Evolutionary conservation across 37 sponge, comb jelly and placozoan genomes (phyloP), one percentile per base, ranked within the genome.

Genomic region (Diacarnus erythraeanus): DNA sequence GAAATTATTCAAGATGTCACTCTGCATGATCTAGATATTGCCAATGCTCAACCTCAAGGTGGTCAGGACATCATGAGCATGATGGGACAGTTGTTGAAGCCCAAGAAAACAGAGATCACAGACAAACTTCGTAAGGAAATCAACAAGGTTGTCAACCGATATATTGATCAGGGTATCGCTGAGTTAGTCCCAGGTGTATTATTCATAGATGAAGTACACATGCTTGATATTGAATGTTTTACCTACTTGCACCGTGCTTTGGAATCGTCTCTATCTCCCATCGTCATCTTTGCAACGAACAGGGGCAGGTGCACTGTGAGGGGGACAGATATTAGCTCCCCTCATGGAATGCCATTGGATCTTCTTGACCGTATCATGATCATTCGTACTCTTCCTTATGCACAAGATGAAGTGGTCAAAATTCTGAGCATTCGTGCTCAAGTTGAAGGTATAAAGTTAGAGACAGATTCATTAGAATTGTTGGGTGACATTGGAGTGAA

Each of bases 181-280:
- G 99, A 98, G 77, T 90, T 98, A 6, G 97, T 98, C 30, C 99
- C 99, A 26, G 99, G 99, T 0, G 99, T 98, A 8, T 85, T 98
- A 12, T 94, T 98, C 68, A 91, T 98, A 0, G 99, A 98, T 63
- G 99, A 98, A 76, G 99, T 98, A n/a, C 99, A 98, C 88, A 98
- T 98, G 99, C 76, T 98, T 66, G 99, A 98, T 77, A 91, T 98
- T 25, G 99, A 98, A 85, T 98, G 96, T 67, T 98, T 98, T 90
- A 95, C 99, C 3, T 98, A 95, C 84, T 89, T 98, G 25, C 97
- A 98, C 60, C 87, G 97, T 20, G 99, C 99, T 0, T 80, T 98
- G 36, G 99, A 98, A 60, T 93, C 92, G 38, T 84, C 94, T 39
- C 88, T 98, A 42, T 85, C 99, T 21, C 99, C 99, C 29, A 95